Conservation (phyloP, 2,888 invertebrate genomes). For the Cylloceria caligata region DNA sequence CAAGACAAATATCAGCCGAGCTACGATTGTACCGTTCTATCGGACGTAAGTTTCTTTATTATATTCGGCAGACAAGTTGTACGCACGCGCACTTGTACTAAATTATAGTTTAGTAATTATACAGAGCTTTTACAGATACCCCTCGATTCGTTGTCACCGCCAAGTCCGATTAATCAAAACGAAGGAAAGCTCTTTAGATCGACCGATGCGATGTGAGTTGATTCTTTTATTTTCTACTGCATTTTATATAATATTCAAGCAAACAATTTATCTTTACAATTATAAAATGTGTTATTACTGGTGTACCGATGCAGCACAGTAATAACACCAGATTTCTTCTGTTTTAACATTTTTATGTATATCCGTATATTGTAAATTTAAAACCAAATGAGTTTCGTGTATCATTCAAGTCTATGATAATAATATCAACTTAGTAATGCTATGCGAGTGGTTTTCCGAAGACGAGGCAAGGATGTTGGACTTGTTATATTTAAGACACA, state of each 20-base stretch:
- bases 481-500: no score
- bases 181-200: constrained; percentile 77
- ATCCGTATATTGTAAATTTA: no score
- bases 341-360: no score
- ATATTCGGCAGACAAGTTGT: neutral
- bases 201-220: constrained; percentile 80
- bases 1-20: constrained; percentile 98
- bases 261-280: no score
- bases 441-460: neutral
- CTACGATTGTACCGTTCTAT: constrained; percentile 97
- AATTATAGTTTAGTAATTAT: neutral
- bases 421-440: neutral
- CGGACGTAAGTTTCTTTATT: constrained; percentile 89
- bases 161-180: constrained; percentile 74
- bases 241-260: no score
- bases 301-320: no score
- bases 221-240: constrained; percentile 16
- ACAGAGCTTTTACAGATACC: constrained; percentile 75
- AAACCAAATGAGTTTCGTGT: no score
- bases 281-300: no score
- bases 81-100: no score
- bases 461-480: constrained; percentile 11
- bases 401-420: no score
- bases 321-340: no score
- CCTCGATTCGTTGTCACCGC: constrained; percentile 78